Base-by-base conservation (phyloP, 2,888 invertebrate genomes). In the Petrolisthes manimaculis region DNA sequence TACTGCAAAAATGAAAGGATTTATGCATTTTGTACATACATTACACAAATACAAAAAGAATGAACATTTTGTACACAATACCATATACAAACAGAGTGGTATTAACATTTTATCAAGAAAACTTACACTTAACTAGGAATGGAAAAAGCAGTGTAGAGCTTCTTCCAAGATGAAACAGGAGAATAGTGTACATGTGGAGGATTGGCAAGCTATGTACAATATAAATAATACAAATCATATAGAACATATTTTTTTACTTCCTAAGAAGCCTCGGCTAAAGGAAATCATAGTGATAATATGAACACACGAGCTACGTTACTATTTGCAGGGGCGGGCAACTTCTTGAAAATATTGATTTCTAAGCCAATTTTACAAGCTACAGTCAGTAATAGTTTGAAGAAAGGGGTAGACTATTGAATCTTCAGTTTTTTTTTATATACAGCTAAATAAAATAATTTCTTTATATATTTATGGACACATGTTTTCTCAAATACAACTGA, bases 11-110 rank as follows among this genome's bases (percentile, higher is more conserved):
- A 86, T 89, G 89, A 89, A 86, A 89, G 86, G 89, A 86, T 89
- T 89, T 89, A 89, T 89, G 89, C 89, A 55, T 89, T 89, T 89
- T 89, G 86, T 89, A 89, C 89, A 89, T 89, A 89, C 89, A 89
- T 89, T 89, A 89, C 89, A 89, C 89, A 89, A 89, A 89, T 89
- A 89, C 89, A 89, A 89, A 89, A 89, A 89, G 89, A 89, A 89
- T 89, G 89, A 89, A 85, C 89, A 89, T 83, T 89, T 89, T 89
- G 89, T 89, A 89, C 89, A 89, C 89, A 89, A 89, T 89, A 89
- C 89, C 89, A 88, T 89, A 82, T 89, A 89, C 89, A 89, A 89
- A 89, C 89, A 89, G 86, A 89, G 89, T 89, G 89, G 86, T 89
- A 89, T 89, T 86, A 89, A 89, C 89, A 89, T 89, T 89, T 89